Conservation (phyloP, 1,140 invertebrate genomes). For the Cotesia glomerata region DNA sequence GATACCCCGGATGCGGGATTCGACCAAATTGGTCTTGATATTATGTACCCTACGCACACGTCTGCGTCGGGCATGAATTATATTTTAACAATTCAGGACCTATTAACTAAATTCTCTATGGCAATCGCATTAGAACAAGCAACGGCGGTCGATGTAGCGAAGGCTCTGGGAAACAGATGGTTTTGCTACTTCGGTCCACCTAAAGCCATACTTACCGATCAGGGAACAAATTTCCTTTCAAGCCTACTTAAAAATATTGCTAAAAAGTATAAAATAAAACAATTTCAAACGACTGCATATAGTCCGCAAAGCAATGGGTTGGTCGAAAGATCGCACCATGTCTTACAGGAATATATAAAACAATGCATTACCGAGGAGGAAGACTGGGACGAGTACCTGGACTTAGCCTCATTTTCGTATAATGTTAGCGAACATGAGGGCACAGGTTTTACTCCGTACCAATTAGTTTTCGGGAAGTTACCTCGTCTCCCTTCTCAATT, state of each 20-base stretch:
- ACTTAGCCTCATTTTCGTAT: not conserved
- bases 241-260: not conserved
- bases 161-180: constrained; percentile 1
- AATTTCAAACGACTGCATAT: not conserved
- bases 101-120: too few species aligned
- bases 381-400: constrained; percentile 11
- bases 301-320: not conserved
- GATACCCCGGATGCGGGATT: too few species aligned
- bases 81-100: too few species aligned
- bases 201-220: constrained; percentile 12
- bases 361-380: not conserved
- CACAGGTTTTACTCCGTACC: too few species aligned
- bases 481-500: constrained; percentile 7
- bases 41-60: too few species aligned
- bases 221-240: not conserved
- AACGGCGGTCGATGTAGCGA: too few species aligned
- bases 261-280: not conserved
- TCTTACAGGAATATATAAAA: not conserved
- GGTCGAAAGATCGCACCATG: constrained; percentile 11
- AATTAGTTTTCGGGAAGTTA: constrained; percentile 13
- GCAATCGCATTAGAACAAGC: too few species aligned
- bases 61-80: too few species aligned
- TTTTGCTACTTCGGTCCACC: constrained; percentile 19
- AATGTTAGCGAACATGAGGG: constrained; percentile 10
- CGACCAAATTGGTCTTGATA: too few species aligned